Evolutionary conservation across 2,797 vertebrate genomes (phyloP).

Genomic region (Aratinga solstitialis): DNA sequence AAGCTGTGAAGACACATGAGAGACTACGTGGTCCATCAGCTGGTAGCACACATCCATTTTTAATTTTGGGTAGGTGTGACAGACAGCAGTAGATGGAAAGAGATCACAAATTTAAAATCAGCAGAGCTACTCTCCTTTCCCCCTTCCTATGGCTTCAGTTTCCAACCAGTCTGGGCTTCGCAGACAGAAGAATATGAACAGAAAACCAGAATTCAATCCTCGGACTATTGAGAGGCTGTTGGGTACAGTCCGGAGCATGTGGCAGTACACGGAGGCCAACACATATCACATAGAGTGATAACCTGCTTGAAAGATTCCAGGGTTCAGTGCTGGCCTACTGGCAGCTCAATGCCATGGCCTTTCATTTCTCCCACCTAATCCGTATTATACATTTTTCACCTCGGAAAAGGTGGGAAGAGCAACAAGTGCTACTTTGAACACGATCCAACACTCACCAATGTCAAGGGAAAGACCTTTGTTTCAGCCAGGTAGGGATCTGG

Average conservation of each 20-base stretch:
- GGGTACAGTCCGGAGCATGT: no score
- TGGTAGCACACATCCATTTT: background rate
- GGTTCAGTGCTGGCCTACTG: background rate
- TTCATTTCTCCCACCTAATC: background rate
- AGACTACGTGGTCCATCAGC: background rate
- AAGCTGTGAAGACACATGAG: background rate
- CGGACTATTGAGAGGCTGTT: background rate
- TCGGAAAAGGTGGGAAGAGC: background rate
- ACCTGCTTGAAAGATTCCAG: no score
- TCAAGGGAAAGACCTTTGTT: background rate
- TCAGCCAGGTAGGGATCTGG: background rate
- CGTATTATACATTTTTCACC: fast-evolving
- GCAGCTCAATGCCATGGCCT: background rate
- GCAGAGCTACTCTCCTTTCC: background rate
- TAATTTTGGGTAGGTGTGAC: background rate
- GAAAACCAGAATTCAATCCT: background rate
- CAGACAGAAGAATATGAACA: background rate
- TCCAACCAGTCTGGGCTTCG: background rate
- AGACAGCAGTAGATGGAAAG: background rate
- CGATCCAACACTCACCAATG: background rate
- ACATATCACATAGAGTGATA: background rate
- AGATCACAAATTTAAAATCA: background rate
- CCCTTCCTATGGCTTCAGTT: background rate
- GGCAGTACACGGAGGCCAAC: background rate
- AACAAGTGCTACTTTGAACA: background rate